These are phyloP conservation scores for Phyllopteryx taeniolatus DNA, from an alignment of 2,113 vertebrate species.

Conservation along the genomic window DNA sequence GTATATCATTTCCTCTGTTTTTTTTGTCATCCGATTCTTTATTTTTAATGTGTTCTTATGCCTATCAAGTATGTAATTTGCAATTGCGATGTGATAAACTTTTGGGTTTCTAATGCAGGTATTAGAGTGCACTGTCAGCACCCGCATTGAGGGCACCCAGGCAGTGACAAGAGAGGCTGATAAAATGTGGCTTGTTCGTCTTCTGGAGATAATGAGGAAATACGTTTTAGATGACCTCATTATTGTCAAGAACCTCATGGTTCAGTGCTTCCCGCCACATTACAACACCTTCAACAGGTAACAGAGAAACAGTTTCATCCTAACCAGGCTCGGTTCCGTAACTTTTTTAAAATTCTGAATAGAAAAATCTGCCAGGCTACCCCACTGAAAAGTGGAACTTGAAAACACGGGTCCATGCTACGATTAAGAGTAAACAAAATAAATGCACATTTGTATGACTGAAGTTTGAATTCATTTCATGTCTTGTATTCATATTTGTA, in stretches of 20 bases:
- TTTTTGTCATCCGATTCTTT: neutral
- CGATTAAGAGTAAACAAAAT: neutral
- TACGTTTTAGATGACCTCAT: constrained; percentile 90
- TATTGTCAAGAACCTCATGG: constrained; percentile 88
- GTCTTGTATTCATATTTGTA: neutral
- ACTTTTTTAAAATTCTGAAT: neutral
- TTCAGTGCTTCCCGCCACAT: constrained; percentile 90
- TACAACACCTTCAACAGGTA: constrained; percentile 85
- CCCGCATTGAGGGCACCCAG: constrained; percentile 89
- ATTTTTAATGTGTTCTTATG: neutral
- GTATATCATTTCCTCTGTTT: neutral
- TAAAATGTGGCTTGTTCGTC: constrained; percentile 98
- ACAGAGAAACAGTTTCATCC: neutral
- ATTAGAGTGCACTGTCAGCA: constrained; percentile 86
- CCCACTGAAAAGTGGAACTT: neutral
- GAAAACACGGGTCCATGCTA: neutral
- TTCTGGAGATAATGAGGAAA: constrained; percentile 90
- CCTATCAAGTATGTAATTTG: neutral
- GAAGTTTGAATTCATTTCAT: neutral
- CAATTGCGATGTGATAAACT: neutral
- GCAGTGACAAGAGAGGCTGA: constrained; percentile 88
- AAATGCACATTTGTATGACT: neutral
- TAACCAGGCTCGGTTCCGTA: neutral
- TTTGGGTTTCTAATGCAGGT: constrained; percentile 59
- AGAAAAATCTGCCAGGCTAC: neutral